phyloP scores from a whole-genome alignment of 2,113 vertebrate genomes.

The Bothrops jararaca region DNA sequence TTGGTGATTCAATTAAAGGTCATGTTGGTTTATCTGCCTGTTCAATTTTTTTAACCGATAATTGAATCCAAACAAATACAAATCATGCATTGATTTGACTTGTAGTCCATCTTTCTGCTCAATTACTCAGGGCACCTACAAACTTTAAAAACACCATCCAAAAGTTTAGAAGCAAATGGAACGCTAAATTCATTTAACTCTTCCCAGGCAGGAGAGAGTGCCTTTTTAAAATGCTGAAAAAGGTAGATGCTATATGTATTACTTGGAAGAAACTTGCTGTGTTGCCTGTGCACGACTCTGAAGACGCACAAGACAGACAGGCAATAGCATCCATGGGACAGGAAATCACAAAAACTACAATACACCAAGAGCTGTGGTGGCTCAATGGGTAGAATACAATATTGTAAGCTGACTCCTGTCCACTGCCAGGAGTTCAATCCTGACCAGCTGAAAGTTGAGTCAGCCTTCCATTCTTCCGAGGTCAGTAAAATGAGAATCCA shows the following conservation, averaged over 20 bases:
- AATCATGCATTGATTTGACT: not conserved
- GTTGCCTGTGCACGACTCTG: not conserved
- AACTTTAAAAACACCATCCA: not conserved
- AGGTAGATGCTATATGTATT: not conserved
- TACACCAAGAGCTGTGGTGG: not conserved
- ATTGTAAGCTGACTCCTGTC: not conserved
- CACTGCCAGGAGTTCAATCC: not conserved
- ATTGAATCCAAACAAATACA: not conserved
- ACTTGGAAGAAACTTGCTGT: not conserved
- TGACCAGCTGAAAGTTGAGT: not conserved
- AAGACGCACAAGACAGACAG: not conserved
- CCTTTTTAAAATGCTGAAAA: not conserved
- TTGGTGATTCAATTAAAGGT: not conserved
- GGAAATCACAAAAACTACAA: not conserved
- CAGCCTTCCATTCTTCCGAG: not conserved
- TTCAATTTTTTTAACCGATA: not conserved
- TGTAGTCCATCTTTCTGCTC: not conserved
- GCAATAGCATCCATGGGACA: not conserved
- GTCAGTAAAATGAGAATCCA: not conserved
- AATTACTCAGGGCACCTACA: not conserved
- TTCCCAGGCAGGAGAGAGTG: not conserved
- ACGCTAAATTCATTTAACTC: not conserved
- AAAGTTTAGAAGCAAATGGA: not conserved
- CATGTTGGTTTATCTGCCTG: not conserved
- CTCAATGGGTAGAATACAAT: not conserved